A percentile compares a stretch with the other conserved stretches of the same genome.
Evolutionary conservation across 2,113 vertebrate genomes (phyloP).

Genomic region (Enhydra lutris): DNA sequence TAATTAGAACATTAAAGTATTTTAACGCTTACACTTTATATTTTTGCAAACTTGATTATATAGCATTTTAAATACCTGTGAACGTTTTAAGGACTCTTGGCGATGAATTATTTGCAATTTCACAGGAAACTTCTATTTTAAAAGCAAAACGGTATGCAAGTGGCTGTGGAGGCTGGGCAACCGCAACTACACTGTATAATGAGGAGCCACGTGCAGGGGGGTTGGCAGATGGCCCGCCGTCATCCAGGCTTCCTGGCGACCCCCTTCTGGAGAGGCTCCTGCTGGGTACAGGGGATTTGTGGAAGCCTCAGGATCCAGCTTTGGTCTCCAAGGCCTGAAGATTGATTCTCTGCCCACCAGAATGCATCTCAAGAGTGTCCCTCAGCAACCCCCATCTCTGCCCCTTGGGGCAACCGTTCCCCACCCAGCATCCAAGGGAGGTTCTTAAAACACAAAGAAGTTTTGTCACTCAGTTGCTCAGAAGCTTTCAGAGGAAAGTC

Average conservation of each 20-base stretch:
- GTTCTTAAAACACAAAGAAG: neutral
- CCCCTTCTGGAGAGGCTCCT: neutral
- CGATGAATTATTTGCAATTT: constrained; percentile 73
- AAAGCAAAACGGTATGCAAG: constrained; percentile 54
- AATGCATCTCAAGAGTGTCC: neutral
- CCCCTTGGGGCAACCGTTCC: neutral
- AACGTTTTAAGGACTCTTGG: constrained; percentile 72
- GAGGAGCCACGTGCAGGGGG: neutral
- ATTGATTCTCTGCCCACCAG: neutral
- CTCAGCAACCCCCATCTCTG: neutral
- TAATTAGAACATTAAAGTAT: constrained; percentile 77
- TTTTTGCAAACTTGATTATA: constrained; percentile 77
- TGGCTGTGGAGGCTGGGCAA: neutral
- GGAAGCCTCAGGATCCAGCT: neutral
- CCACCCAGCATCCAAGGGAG: neutral
- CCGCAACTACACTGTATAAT: constrained; percentile 30
- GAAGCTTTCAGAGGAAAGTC: neutral
- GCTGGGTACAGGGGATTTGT: neutral
- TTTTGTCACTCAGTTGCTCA: neutral
- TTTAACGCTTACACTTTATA: constrained; percentile 76
- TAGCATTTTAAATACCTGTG: constrained; percentile 80
- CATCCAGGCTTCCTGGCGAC: neutral
- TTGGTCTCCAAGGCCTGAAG: neutral
- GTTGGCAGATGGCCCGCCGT: neutral
- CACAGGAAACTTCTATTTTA: constrained; percentile 80